Evolutionary conservation across 1,140 invertebrate species (phyloP), one percentile per base, ranked within the genome.

Genomic region (Chrysopa pallens): DNA sequence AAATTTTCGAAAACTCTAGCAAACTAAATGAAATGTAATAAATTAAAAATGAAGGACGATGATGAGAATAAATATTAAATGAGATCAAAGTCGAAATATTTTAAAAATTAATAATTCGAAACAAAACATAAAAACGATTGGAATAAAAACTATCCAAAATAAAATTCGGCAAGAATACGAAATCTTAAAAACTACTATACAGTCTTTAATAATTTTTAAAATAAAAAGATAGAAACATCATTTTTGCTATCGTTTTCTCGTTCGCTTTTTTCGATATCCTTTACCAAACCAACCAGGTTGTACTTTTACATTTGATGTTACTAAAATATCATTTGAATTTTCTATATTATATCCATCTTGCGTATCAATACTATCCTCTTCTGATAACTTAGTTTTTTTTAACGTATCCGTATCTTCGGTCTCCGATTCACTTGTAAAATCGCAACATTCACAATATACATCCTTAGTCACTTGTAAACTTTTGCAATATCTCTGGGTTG

Each of bases 251-350:
- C 59, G 56, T 39, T 62, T 54, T 42, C 17, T 23, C 17, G 17
- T 23, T 5, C 17, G 17, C 5, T 62, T 64, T 51, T 70, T 70
- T 44, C 63, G 60, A 46, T 70, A 72, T 23, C 70, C 70, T 52
- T 72, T 72, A 28, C 70, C 70, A 52, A 70, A 73, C 70, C 70
- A 73, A 7, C 70, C 70, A 1, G 69, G 63, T 50, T 70, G 68
- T n/a, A 65, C 61, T 46, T 59, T 60, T 11, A 50, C 55, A 35
- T 36, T 23, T 23, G 17, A 23, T 5, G 17, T 23, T 3, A 23
- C 17, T 23, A 23, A 23, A 23, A 23, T 23, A 23, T 23, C 17
- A 23, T 23, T 23, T 23, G 17, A 23, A 23, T 23, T 23, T 23
- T 23, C 17, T 23, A 23, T 23, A 23, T 23, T 23, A 23, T 23